Conservation (phyloP, 2,797 vertebrate genomes). For the Capromys pilorides region DNA sequence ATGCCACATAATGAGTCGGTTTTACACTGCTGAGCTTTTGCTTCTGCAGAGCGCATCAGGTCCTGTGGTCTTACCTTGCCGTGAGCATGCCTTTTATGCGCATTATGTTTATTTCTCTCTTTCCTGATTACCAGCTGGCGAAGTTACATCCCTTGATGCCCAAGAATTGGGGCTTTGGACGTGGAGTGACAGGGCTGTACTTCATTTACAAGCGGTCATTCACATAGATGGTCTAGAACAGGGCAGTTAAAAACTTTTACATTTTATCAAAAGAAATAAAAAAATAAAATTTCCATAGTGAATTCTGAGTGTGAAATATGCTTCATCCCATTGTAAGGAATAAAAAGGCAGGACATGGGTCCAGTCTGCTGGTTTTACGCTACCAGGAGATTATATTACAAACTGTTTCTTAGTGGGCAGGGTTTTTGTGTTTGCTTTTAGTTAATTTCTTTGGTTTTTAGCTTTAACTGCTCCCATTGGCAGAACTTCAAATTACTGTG, state of each 20-base stretch:
- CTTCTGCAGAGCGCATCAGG: neutral
- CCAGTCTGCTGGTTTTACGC: neutral
- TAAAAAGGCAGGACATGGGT: neutral
- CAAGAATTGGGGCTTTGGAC: neutral
- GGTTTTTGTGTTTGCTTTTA: conserved; percentile 1
- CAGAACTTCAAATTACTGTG: neutral
- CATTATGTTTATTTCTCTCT: neutral
- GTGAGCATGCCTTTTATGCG: neutral
- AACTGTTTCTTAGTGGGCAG: neutral
- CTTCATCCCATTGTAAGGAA: neutral
- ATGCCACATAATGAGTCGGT: neutral
- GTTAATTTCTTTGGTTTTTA: neutral
- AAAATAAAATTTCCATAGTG: neutral
- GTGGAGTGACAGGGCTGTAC: neutral
- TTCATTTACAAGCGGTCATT: neutral
- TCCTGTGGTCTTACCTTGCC: neutral
- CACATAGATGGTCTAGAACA: neutral
- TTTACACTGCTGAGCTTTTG: neutral
- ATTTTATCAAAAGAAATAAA: conserved; percentile 3
- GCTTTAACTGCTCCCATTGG: neutral
- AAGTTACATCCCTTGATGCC: neutral
- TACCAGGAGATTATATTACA: neutral
- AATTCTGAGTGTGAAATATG: neutral
- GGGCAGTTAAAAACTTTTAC: neutral
- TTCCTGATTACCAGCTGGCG: neutral